These are phyloP conservation scores for Psylliodes chrysocephalus DNA, from an alignment of 2,888 invertebrate genomes.

Conservation along the genomic window DNA sequence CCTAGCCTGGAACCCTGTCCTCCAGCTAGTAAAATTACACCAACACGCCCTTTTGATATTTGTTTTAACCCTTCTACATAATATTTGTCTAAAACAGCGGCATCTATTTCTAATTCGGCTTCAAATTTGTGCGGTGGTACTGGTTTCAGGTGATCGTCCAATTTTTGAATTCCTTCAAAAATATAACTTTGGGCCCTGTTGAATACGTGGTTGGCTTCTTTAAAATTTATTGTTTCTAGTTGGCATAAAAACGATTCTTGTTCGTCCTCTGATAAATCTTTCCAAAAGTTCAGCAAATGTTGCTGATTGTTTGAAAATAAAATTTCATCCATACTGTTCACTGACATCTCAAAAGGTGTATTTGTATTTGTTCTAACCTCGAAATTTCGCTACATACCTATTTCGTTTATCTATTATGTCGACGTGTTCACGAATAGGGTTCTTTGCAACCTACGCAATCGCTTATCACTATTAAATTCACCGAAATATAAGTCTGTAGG, in stretches of 20 bases:
- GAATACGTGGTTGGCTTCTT: conserved; percentile 53
- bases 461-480: conserved; percentile 20
- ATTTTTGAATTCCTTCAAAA: conserved; percentile 71
- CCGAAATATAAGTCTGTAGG: neutral
- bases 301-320: conserved; percentile 46
- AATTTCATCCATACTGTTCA: conserved; percentile 43
- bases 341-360: conserved; percentile 46
- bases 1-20: conserved; percentile 98
- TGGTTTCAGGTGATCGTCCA: conserved; percentile 84
- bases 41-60: conserved; percentile 74
- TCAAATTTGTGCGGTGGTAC: conserved; percentile 84
- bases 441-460: conserved; percentile 32
- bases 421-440: conserved; percentile 34
- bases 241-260: conserved; percentile 47
- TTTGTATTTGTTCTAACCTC: conserved; percentile 20
- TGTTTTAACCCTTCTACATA: conserved; percentile 73
- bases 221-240: conserved; percentile 53
- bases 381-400: conserved; percentile 12
- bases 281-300: conserved; percentile 52
- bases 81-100: conserved; percentile 71
- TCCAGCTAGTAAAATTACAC: conserved; percentile 92
- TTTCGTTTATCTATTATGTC: conserved; percentile 22
- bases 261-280: conserved; percentile 46
- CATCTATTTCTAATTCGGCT: conserved; percentile 72
- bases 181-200: conserved; percentile 60